phyloP scores from a whole-genome alignment of 2,113 vertebrate genomes.

The Anas platyrhynchos region DNA sequence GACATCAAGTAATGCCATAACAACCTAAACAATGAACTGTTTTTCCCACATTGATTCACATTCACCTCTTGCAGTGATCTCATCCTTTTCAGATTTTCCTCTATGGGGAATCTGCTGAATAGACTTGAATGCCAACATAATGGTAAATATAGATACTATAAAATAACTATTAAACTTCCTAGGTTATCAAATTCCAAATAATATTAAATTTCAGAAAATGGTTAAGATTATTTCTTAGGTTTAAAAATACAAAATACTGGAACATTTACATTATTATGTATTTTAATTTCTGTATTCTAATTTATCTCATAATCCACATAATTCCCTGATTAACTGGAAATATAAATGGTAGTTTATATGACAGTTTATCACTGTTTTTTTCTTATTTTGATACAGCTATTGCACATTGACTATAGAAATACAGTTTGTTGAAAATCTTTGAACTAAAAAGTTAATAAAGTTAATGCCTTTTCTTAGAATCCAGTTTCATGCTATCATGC shows the following conservation, averaged over 20 bases:
- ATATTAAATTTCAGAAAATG: not conserved
- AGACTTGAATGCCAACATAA: not conserved
- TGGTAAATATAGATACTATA: not conserved
- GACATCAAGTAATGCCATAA: not conserved
- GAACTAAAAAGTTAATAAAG: not conserved
- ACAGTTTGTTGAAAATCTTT: not conserved
- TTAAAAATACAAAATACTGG: not conserved
- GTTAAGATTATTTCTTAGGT: not conserved
- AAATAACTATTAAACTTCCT: not conserved
- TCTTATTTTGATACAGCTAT: not conserved
- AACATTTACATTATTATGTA: not conserved
- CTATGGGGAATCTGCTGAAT: not conserved
- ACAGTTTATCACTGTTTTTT: not conserved
- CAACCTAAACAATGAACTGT: not conserved
- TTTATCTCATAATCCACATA: not conserved
- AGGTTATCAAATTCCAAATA: not conserved
- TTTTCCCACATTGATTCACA: not conserved
- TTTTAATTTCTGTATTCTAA: not conserved
- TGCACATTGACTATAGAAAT: not conserved
- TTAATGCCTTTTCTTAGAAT: not conserved
- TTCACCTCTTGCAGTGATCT: not conserved
- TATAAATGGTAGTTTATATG: not conserved
- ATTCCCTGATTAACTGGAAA: not conserved
- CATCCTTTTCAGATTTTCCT: not conserved
- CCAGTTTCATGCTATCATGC: accelerated